phyloP scores from a whole-genome alignment of 2,113 vertebrate species.

The Labeo rohita region DNA sequence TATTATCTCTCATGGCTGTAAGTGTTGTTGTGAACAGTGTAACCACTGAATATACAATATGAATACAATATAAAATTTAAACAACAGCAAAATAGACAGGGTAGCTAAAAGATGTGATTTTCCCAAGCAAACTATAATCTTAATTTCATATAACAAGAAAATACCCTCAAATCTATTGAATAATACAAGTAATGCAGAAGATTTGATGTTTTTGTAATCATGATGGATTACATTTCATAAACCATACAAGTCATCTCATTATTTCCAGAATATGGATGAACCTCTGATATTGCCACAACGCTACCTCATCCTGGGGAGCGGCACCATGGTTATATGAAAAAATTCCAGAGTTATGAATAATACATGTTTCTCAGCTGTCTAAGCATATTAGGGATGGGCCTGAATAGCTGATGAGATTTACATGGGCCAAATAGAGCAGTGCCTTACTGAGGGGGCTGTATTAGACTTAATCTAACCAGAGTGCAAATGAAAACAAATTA shows the following conservation, averaged over 20 bases:
- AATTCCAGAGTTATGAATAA: slow-evolving; percentile 75
- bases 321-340: slow-evolving; percentile 66
- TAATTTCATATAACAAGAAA: slow-evolving; percentile 72
- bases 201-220: slow-evolving; percentile 72
- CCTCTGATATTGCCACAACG: slow-evolving; percentile 66
- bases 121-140: slow-evolving; percentile 55
- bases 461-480: slow-evolving; percentile 59
- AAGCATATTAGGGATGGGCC: slow-evolving; percentile 67
- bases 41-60: background rate
- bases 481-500: slow-evolving; percentile 62
- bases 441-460: slow-evolving; percentile 58
- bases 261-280: slow-evolving; percentile 64
- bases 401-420: slow-evolving; percentile 61
- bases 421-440: slow-evolving; percentile 58
- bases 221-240: slow-evolving; percentile 79
- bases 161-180: slow-evolving; percentile 66
- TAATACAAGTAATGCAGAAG: slow-evolving; percentile 69
- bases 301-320: slow-evolving; percentile 72
- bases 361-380: slow-evolving; percentile 67
- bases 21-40: background rate
- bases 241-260: slow-evolving; percentile 70
- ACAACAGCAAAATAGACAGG: slow-evolving; percentile 43
- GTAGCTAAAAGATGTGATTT: slow-evolving; percentile 44
- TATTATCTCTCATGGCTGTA: background rate
- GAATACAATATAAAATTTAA: slow-evolving; percentile 32